phyloP scores from a whole-genome alignment of 2,113 vertebrate genomes.

The Ictalurus furcatus region DNA sequence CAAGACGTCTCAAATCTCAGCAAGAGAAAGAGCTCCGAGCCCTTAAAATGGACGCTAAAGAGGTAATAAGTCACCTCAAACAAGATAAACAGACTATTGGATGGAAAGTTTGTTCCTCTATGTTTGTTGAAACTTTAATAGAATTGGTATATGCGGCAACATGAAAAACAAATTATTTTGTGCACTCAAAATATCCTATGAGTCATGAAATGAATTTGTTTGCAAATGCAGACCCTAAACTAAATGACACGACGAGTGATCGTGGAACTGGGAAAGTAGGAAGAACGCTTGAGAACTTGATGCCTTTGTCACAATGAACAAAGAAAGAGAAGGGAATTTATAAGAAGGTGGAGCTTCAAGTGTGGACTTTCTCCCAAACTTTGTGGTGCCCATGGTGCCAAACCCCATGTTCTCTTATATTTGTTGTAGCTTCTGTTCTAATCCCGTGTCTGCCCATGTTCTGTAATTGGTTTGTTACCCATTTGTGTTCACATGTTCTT shows the following conservation, averaged over 20 bases:
- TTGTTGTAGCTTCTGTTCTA: background rate
- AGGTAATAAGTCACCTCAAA: constrained; percentile 54
- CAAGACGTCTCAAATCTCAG: constrained; percentile 67
- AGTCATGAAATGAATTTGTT: background rate
- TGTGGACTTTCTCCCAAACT: background rate
- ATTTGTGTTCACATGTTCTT: background rate
- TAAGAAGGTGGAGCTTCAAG: background rate
- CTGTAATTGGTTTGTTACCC: background rate
- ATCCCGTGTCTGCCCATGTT: background rate
- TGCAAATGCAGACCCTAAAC: background rate
- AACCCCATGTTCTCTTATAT: background rate
- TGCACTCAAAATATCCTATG: background rate
- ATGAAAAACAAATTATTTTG: background rate
- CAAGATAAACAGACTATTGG: background rate
- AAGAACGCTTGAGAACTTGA: background rate
- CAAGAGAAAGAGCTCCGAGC: constrained; percentile 64
- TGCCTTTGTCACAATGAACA: background rate
- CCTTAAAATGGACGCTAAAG: constrained; percentile 60
- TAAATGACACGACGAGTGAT: background rate
- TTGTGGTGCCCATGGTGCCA: background rate
- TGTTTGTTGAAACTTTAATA: background rate
- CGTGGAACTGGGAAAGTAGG: background rate
- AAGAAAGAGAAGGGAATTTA: background rate
- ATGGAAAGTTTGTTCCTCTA: background rate
- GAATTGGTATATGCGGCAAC: background rate